These are phyloP conservation scores for Carassius carassius DNA, from an alignment of 2,113 vertebrate genomes.

Conservation along the genomic window DNA sequence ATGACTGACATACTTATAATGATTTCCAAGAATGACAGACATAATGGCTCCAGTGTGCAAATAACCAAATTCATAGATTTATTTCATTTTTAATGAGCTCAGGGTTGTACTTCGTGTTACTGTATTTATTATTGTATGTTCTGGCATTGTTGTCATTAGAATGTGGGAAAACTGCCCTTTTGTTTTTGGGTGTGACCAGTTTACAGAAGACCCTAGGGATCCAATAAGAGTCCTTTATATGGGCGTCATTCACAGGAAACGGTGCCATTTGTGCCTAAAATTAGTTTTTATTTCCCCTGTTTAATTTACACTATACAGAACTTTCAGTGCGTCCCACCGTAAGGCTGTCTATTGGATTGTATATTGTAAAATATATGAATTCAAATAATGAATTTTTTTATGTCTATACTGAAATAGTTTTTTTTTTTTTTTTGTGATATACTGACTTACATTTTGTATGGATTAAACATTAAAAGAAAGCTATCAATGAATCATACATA, in stretches of 20 bases:
- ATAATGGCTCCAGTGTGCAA: not conserved
- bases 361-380: too few species aligned
- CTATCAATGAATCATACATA: not conserved
- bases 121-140: not conserved
- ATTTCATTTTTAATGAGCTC: not conserved
- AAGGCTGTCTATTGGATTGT: not conserved
- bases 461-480: not conserved
- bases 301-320: not conserved
- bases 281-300: not conserved
- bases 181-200: conserved; percentile 19
- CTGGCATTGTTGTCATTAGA: not conserved
- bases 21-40: not conserved
- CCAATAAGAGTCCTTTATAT: not conserved
- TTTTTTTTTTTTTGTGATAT: too few species aligned
- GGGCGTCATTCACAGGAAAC: not conserved
- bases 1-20: not conserved
- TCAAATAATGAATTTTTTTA: too few species aligned
- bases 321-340: not conserved
- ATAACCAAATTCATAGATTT: not conserved
- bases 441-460: not conserved
- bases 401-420: too few species aligned
- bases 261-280: not conserved
- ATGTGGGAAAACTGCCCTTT: conserved; percentile 16
- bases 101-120: too few species aligned
- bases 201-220: conserved; percentile 8